A percentile compares a stretch with the other conserved stretches of the same genome.
phyloP scores from a whole-genome alignment of 2,888 invertebrate species.

The Sussaba pulchella region DNA sequence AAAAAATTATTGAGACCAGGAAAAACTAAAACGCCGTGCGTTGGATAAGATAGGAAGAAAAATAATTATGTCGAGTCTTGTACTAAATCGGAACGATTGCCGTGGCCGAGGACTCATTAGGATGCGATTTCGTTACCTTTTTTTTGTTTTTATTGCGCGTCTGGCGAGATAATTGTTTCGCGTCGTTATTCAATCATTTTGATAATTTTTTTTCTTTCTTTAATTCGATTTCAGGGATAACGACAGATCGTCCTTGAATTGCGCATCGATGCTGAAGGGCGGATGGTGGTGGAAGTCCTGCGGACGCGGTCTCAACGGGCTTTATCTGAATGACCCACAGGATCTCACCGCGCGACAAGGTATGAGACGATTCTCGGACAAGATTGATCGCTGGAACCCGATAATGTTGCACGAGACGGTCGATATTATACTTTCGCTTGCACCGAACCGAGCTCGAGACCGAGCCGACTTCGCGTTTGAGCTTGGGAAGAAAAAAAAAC shows the following conservation, averaged over 20 bases:
- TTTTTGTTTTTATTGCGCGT: neutral
- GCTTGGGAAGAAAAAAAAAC: constrained; percentile 15
- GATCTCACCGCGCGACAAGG: constrained; percentile 96
- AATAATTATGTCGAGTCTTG: too few species aligned
- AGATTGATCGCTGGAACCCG: constrained; percentile 31
- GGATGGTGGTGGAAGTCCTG: constrained; percentile 99
- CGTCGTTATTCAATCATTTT: neutral
- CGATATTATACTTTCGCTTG: too few species aligned
- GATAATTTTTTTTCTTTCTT: too few species aligned
- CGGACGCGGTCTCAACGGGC: constrained; percentile 94
- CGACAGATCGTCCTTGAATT: constrained; percentile 95
- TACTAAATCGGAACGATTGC: too few species aligned
- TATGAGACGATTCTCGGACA: too few species aligned
- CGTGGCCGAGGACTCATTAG: too few species aligned
- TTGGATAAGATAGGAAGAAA: too few species aligned
- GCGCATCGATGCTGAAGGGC: constrained; percentile 96
- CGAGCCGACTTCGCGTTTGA: constrained; percentile 11
- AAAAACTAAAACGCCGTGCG: constrained; percentile 36
- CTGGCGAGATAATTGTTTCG: too few species aligned
- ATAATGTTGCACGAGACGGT: too few species aligned
- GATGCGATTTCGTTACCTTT: too few species aligned
- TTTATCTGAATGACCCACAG: constrained; percentile 95
- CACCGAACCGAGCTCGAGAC: constrained; percentile 2
- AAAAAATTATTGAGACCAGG: constrained; percentile 22
- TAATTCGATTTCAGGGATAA: constrained; percentile 89